Evolutionary conservation across 2,888 invertebrate species (phyloP).

Genomic region (Melanostoma scalare): DNA sequence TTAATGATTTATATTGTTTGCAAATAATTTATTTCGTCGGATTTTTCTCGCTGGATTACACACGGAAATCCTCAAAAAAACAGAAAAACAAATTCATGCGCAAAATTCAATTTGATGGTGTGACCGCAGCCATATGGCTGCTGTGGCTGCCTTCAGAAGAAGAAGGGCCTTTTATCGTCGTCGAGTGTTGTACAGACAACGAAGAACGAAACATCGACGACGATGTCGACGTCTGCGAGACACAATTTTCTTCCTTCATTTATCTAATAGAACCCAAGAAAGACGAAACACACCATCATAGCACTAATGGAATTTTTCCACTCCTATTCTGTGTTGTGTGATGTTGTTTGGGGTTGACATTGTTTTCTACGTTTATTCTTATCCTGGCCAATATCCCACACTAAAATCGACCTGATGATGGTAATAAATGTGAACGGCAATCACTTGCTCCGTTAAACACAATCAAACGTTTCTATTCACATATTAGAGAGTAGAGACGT

Average conservation of each 20-base stretch:
- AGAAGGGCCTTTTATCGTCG: constrained; percentile 23
- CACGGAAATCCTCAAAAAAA: constrained; percentile 34
- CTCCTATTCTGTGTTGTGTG: constrained; percentile 12
- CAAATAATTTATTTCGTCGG: constrained; percentile 66
- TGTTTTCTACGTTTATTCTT: constrained; percentile 28
- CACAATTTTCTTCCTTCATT: constrained; percentile 53
- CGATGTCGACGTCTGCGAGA: not conserved
- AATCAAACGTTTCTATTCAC: constrained; percentile 57
- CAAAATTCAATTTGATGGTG: constrained; percentile 72
- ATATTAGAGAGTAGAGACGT: constrained; percentile 36
- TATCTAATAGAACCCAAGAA: constrained; percentile 28
- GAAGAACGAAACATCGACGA: not conserved
- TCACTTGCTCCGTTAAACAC: constrained; percentile 70
- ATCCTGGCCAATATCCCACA: not conserved
- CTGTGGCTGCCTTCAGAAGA: not conserved
- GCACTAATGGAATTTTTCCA: constrained; percentile 58
- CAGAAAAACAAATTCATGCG: constrained; percentile 47
- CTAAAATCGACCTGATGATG: constrained; percentile 15
- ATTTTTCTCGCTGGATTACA: constrained; percentile 67
- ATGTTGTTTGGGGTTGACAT: constrained; percentile 29
- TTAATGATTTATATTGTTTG: constrained; percentile 71
- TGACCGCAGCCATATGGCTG: constrained; percentile 63
- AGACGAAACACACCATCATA: constrained; percentile 48
- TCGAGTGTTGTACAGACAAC: constrained; percentile 11
- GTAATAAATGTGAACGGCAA: constrained; percentile 66